These are phyloP conservation scores for Thamnophis sirtalis DNA, from an alignment of 2,113 vertebrate genomes.

Conservation along the genomic window DNA sequence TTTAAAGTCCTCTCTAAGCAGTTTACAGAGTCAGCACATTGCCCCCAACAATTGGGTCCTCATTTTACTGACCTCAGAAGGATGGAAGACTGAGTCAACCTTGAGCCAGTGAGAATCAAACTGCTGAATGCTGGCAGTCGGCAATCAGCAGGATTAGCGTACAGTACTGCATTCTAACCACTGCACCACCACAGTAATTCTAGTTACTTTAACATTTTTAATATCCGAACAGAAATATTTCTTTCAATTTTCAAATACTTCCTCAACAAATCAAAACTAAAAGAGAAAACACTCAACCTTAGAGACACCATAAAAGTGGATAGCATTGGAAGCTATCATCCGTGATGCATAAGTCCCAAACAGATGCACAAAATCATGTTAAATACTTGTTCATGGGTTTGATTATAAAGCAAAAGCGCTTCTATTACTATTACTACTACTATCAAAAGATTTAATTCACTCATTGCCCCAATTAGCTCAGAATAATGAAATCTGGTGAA, in stretches of 20 bases:
- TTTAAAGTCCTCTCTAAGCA: not conserved
- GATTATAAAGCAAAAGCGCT: not conserved
- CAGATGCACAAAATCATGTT: not conserved
- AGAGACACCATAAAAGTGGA: not conserved
- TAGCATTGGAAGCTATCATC: not conserved
- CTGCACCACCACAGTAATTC: not conserved
- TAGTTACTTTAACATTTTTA: not conserved
- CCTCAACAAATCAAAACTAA: not conserved
- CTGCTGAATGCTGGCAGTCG: not conserved
- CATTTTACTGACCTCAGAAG: not conserved
- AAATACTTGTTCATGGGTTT: not conserved
- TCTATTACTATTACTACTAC: not conserved
- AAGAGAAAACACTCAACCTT: not conserved
- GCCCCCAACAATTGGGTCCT: not conserved
- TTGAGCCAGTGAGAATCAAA: not conserved
- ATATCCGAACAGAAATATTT: not conserved
- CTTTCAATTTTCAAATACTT: not conserved
- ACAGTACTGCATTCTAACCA: not conserved
- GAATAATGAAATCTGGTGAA: not conserved
- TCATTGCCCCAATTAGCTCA: not conserved
- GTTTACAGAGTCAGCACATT: not conserved
- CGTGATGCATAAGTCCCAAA: not conserved
- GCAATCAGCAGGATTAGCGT: not conserved
- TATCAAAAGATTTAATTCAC: not conserved
- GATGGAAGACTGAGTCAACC: not conserved